Evolutionary conservation across 2,797 vertebrate genomes (phyloP).

Genomic region (Anableps anableps): DNA sequence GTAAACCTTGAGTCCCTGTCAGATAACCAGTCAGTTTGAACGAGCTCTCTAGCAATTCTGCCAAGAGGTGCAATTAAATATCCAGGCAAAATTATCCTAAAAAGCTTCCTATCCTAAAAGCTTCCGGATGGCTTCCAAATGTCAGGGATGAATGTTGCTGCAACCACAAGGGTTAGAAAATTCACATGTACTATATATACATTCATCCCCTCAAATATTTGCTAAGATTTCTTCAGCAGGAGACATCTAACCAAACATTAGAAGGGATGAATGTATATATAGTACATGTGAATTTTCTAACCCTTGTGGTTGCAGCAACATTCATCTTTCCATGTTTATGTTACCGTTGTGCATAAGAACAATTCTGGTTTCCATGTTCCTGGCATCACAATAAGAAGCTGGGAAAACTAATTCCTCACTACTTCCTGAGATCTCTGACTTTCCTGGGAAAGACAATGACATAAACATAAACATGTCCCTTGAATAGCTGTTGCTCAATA

Average conservation of each 20-base stretch:
- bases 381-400: conserved; percentile 1
- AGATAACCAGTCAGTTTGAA: background rate
- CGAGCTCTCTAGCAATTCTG: background rate
- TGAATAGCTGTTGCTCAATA: conserved; percentile 44
- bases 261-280: background rate
- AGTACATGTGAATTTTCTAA: background rate
- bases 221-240: background rate
- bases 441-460: conserved; percentile 46
- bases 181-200: too few species aligned
- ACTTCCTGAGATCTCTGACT: conserved; percentile 24
- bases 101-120: background rate
- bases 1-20: background rate
- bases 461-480: conserved; percentile 51
- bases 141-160: too few species aligned
- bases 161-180: too few species aligned
- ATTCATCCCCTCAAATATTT: too few species aligned
- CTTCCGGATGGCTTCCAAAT: background rate
- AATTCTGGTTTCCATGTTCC: conserved; percentile 22
- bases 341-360: conserved; percentile 7
- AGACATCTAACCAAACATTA: background rate
- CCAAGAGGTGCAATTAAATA: background rate
- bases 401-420: conserved; percentile 32
- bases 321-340: conserved; percentile 23
- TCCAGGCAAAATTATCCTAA: background rate
- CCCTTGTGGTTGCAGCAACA: conserved; percentile 20